Percentiles rank a stretch among this genome's conserved stretches.
These are phyloP conservation scores for Labroides dimidiatus DNA, from an alignment of 2,797 vertebrate species.

Conservation along the genomic window DNA sequence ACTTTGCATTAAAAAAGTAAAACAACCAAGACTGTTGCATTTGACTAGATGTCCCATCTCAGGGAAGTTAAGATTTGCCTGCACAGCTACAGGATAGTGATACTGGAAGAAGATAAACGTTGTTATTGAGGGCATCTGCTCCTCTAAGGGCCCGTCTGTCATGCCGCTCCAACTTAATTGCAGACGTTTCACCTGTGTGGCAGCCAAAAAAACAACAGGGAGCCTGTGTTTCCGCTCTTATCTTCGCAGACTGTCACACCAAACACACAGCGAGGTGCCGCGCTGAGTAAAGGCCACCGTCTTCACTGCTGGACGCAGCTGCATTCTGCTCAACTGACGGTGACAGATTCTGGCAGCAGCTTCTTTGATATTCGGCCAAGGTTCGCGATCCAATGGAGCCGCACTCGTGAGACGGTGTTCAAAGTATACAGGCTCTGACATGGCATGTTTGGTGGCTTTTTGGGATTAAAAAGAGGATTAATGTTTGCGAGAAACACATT, in stretches of 20 bases:
- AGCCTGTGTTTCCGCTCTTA: constrained; percentile 16
- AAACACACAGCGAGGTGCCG: background rate
- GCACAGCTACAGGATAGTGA: constrained; percentile 24
- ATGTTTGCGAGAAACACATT: background rate
- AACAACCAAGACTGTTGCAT: constrained; percentile 26
- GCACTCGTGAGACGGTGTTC: background rate
- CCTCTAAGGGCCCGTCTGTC: constrained; percentile 30
- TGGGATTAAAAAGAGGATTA: background rate
- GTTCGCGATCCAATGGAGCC: background rate
- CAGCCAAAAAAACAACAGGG: background rate
- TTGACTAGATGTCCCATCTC: constrained; percentile 66
- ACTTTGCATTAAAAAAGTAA: constrained; percentile 74
- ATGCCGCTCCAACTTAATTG: constrained; percentile 23
- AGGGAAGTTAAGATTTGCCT: constrained; percentile 52
- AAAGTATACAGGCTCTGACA: background rate
- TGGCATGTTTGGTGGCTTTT: background rate
- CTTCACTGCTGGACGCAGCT: constrained; percentile 21
- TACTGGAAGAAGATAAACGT: constrained; percentile 26
- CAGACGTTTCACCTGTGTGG: constrained; percentile 22
- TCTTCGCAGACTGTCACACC: constrained; percentile 26
- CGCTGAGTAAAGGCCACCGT: background rate
- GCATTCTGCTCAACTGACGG: constrained; percentile 13
- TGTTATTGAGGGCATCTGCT: constrained; percentile 50
- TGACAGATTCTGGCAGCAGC: background rate
- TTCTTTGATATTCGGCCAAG: constrained; percentile 10